Conservation (phyloP, 2,888 invertebrate species). For the Dione vanillae region DNA sequence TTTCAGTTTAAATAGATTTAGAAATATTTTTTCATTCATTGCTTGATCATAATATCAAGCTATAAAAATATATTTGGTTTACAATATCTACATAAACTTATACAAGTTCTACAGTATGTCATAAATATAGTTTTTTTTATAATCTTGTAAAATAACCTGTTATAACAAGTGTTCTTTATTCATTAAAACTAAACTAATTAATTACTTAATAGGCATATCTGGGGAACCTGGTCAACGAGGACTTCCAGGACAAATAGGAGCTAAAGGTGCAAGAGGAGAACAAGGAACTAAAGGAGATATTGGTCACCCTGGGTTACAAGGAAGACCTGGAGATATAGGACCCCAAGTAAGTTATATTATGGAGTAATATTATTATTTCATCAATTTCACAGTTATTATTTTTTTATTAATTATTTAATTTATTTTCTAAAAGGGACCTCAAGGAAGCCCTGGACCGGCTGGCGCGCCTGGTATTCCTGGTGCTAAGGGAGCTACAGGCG, state of each 20-base stretch:
- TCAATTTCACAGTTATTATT: background rate
- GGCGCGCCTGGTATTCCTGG: constrained; percentile 89
- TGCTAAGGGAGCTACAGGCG: constrained; percentile 88
- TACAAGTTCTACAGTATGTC: too few relatives aligned
- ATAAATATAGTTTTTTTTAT: too few relatives aligned
- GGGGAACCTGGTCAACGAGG: constrained; percentile 87
- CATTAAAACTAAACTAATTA: background rate
- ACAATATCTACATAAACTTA: too few relatives aligned
- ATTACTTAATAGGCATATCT: constrained; percentile 73
- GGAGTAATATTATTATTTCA: background rate
- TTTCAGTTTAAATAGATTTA: too few relatives aligned
- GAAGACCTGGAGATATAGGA: constrained; percentile 90
- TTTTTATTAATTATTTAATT: background rate
- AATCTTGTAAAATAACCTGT: too few relatives aligned
- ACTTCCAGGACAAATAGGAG: constrained; percentile 85
- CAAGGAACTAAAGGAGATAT: constrained; percentile 89
- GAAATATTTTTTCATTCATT: too few relatives aligned
- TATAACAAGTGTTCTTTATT: background rate
- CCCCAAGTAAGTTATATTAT: constrained; percentile 77
- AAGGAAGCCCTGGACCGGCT: constrained; percentile 87
- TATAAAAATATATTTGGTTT: too few relatives aligned
- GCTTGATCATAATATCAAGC: too few relatives aligned
- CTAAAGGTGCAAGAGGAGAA: constrained; percentile 90
- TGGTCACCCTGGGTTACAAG: constrained; percentile 90
- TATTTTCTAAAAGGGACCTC: constrained; percentile 84